Base-by-base conservation (phyloP, 2,888 invertebrate genomes). In the Drosophila formosana region DNA sequence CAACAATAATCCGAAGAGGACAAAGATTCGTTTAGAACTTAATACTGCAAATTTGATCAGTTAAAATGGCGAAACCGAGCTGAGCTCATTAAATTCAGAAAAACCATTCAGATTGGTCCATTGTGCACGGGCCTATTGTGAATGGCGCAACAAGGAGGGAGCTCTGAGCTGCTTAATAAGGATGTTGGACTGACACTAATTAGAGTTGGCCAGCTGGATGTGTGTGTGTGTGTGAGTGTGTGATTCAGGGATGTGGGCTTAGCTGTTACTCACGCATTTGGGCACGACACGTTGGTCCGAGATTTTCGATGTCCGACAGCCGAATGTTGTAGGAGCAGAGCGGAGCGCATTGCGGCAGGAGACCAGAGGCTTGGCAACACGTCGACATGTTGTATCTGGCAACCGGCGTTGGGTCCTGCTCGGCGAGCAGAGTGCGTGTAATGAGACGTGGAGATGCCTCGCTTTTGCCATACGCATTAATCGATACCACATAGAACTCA, bases 241-340 rank as follows among this genome's bases (percentile, higher is more conserved):
- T 46, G 32, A 51, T 47, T 41, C 66, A 75, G 53, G 49, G 50
- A 53, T 34, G 47, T 32, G 64, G 30, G 56, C 32, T 60, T 62
- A 45, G 51, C 51, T 75, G 58, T 61, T 77, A 93, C 85, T 95
- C 95, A 89, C 96, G 95, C 93, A 97, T 95, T 92, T 96, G 96
- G 62, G 94, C 94, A n/a, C 95, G 94, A 89, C 97, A 97, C 2
- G 95, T 94, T 3, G 95, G 94, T 5, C 96, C 96, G 66, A 97
- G 91, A 45, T 94, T 93, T 88, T 96, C 94, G 69, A 97, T 94
- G 90, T 97, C 96, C 3, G 95, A 95, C 95, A 97, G 96, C 87
- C 95, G 96, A 53, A 96, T 96, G 90, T 96, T 95, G 91, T 96
- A 97, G 0, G 96, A 95, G 88, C 97, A 97, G 9, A 97, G 93